Conservation (phyloP, 2,797 vertebrate species). For the Hirundo rustica region DNA sequence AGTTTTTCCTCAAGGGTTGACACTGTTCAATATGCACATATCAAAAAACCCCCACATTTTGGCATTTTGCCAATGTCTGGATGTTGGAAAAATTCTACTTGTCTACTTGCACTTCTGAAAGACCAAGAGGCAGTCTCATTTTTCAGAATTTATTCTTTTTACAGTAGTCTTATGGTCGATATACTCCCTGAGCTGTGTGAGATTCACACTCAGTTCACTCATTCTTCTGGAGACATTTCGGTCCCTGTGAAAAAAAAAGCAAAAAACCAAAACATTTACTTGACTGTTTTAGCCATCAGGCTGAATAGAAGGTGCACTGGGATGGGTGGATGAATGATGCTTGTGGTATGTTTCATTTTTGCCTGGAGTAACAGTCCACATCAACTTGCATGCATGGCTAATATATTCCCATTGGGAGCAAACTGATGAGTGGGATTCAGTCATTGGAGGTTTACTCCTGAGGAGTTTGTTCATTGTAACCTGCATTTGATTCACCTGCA, state of each 20-base stretch:
- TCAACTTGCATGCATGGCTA: not conserved
- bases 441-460: not conserved
- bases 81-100: not conserved
- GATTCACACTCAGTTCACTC: not conserved
- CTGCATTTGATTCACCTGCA: not conserved
- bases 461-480: not conserved
- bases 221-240: not conserved
- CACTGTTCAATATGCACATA: accelerated
- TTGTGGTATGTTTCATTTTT: not conserved
- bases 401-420: not conserved
- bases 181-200: not conserved
- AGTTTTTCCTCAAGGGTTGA: not conserved
- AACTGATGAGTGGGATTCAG: not conserved
- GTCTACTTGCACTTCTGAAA: not conserved
- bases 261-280: not conserved
- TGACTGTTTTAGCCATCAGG: not conserved
- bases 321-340: not conserved
- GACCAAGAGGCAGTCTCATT: not conserved
- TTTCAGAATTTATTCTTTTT: not conserved
- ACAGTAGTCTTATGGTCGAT: accelerated
- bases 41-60: not conserved
- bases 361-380: not conserved
- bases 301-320: not conserved
- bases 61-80: not conserved
- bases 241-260: not conserved